Conservation (phyloP, 2,113 vertebrate species). For the Dicentrarchus labrax region DNA sequence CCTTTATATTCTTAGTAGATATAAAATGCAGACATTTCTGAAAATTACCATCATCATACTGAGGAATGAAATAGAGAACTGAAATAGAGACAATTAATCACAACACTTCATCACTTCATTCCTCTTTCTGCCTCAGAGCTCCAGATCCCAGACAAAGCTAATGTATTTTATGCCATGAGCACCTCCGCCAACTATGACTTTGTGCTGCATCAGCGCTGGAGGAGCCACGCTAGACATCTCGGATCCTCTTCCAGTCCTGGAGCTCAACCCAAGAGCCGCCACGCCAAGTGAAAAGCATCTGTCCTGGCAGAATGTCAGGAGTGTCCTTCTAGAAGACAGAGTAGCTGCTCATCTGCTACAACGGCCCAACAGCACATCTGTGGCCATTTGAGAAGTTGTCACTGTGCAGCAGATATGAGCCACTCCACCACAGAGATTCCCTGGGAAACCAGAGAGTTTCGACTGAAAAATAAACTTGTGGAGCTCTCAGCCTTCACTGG, state of each 20-base stretch:
- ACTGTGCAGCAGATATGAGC: slow-evolving; percentile 3
- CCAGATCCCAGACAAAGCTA: slow-evolving; percentile 90
- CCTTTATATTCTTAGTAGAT: background rate
- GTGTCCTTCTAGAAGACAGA: background rate
- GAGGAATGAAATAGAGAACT: background rate
- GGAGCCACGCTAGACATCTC: slow-evolving; percentile 47
- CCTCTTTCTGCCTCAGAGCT: slow-evolving; percentile 84
- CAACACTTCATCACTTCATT: background rate
- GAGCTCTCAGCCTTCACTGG: slow-evolving; percentile 1
- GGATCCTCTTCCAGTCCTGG: slow-evolving; percentile 68
- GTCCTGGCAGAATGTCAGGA: background rate
- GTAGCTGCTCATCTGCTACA: slow-evolving; percentile 27
- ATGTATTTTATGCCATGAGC: slow-evolving; percentile 93
- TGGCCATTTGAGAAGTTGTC: background rate
- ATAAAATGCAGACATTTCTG: background rate
- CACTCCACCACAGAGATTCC: background rate
- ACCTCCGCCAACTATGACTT: slow-evolving; percentile 88
- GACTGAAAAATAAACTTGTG: slow-evolving; percentile 6
- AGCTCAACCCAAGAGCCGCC: slow-evolving; percentile 35
- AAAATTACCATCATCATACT: background rate
- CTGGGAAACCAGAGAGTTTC: background rate
- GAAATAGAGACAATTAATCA: background rate
- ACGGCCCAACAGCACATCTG: background rate
- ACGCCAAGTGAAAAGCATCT: slow-evolving; percentile 60
- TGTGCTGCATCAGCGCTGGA: slow-evolving; percentile 84